Evolutionary conservation across 1,140 invertebrate species (phyloP).

Genomic region (Nasonia longicornis): DNA sequence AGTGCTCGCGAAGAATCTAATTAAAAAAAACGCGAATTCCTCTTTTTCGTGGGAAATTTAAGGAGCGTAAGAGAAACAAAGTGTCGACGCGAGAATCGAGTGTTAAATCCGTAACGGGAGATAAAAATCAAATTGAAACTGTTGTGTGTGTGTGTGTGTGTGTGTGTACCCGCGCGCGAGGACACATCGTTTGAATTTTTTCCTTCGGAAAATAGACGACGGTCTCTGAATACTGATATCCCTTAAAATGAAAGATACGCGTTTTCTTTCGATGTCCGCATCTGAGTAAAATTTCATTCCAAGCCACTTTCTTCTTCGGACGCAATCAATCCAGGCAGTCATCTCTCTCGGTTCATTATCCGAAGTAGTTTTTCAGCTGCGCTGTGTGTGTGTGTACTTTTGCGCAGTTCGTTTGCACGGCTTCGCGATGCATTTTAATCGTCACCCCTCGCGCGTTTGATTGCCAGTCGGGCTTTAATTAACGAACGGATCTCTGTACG

Average conservation of each 20-base stretch:
- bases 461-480: slow-evolving; percentile 26
- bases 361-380: neutral
- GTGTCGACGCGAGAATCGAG: neutral
- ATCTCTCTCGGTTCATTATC: too few relatives aligned
- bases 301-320: neutral
- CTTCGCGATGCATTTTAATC: slow-evolving; percentile 37
- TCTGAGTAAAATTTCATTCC: too few relatives aligned
- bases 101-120: neutral
- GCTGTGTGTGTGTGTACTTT: neutral
- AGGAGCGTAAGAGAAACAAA: neutral
- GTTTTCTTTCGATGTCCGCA: too few relatives aligned
- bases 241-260: too few relatives aligned
- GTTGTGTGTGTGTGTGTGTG: too few relatives aligned
- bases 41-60: neutral
- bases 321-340: neutral
- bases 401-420: neutral
- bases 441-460: neutral
- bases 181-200: neutral
- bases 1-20: neutral
- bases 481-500: slow-evolving; percentile 21
- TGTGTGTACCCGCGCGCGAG: too few relatives aligned
- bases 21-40: neutral
- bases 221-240: too few relatives aligned
- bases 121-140: too few relatives aligned
- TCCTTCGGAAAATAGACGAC: neutral